These are phyloP conservation scores for Isoperla grammatica DNA, from an alignment of 2,888 invertebrate genomes.

Conservation along the genomic window DNA sequence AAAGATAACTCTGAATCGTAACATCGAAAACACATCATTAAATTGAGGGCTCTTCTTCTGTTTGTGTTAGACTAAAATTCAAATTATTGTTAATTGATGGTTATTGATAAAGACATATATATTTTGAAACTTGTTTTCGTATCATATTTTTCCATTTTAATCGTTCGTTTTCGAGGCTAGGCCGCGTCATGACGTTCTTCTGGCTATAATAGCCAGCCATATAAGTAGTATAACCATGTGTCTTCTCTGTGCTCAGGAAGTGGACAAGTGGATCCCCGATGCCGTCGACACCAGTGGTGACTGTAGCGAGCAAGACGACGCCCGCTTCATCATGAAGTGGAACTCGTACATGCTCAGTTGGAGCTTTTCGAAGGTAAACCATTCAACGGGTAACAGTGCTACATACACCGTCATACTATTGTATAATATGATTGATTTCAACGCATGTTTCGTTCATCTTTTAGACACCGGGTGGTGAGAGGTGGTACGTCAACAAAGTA, in stretches of 20 bases:
- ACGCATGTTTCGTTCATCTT: neutral
- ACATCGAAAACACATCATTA: too few species aligned
- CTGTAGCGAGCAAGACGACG: conserved; percentile 65
- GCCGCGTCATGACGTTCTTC: too few species aligned
- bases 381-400: neutral
- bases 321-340: conserved; percentile 62
- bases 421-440: neutral
- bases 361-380: conserved; percentile 70
- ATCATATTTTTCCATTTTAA: too few species aligned
- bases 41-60: too few species aligned
- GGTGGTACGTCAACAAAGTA: conserved; percentile 80
- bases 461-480: conserved; percentile 80
- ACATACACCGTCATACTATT: neutral
- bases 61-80: too few species aligned
- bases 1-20: too few species aligned
- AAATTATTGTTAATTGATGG: too few species aligned
- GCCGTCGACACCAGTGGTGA: conserved; percentile 68
- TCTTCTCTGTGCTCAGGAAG: conserved; percentile 49
- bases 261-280: conserved; percentile 69
- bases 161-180: too few species aligned
- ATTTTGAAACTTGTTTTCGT: too few species aligned
- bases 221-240: too few species aligned
- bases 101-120: too few species aligned
- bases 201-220: too few species aligned
- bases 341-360: conserved; percentile 67